Percentiles rank a stretch among this genome's conserved stretches.
These are phyloP conservation scores for Dynastes tityus DNA, from an alignment of 2,888 invertebrate species.

Conservation along the genomic window DNA sequence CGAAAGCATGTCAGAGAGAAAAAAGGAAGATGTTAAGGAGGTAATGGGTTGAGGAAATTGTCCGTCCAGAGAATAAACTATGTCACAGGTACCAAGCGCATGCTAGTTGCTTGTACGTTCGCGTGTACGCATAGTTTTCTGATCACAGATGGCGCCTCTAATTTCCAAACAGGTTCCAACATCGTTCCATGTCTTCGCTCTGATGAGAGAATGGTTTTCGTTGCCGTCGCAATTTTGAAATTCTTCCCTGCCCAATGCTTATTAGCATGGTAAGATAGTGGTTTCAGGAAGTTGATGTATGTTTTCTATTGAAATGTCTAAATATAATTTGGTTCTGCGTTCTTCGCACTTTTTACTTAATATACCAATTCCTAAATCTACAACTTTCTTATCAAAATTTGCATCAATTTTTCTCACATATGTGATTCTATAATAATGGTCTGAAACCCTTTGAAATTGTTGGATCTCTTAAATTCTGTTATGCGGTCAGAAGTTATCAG, in stretches of 20 bases:
- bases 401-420: no score
- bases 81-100: not conserved
- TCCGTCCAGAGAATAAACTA: not conserved
- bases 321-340: no score
- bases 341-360: no score
- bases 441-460: no score
- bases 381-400: no score
- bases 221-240: not conserved
- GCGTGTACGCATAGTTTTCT: constrained; percentile 34
- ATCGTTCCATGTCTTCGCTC: not conserved
- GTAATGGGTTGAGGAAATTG: not conserved
- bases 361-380: no score
- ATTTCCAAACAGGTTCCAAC: constrained; percentile 24
- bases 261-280: not conserved
- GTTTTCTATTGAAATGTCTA: no score
- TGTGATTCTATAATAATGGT: no score
- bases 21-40: not conserved
- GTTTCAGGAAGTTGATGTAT: no score
- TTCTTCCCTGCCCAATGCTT: constrained; percentile 5
- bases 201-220: not conserved
- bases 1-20: not conserved
- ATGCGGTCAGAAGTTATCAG: no score
- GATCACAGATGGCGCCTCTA: constrained; percentile 50
- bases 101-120: not conserved
- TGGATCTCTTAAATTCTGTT: no score